A percentile compares a stretch with the other conserved stretches of the same genome.
These are phyloP conservation scores for Puma concolor DNA, from an alignment of 2,113 vertebrate species.

Conservation along the genomic window DNA sequence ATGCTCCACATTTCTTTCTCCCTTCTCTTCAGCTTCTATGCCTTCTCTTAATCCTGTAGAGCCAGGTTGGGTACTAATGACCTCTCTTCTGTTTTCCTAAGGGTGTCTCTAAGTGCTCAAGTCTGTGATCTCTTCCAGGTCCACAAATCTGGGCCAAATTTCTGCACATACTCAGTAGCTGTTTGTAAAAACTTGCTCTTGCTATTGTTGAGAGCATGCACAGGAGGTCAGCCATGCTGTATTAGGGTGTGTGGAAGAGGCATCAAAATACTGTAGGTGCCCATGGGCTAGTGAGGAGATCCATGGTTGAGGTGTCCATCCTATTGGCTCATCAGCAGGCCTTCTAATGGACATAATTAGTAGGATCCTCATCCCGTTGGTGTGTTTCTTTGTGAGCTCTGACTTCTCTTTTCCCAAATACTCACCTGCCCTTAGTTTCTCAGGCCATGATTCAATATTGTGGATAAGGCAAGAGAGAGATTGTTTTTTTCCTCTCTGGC, in stretches of 20 bases:
- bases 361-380: not conserved
- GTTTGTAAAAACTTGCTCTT: not conserved
- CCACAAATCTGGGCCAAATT: not conserved
- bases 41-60: not conserved
- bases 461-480: not conserved
- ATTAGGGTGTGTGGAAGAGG: not conserved
- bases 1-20: not conserved
- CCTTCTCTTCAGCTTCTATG: not conserved
- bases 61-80: not conserved
- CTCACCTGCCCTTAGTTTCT: not conserved
- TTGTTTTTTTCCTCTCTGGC: not conserved
- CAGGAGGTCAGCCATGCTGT: not conserved
- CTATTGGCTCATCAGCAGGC: not conserved
- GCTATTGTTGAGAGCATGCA: not conserved
- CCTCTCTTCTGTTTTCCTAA: not conserved
- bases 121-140: not conserved
- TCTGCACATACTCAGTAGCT: not conserved
- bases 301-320: not conserved
- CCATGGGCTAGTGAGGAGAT: not conserved
- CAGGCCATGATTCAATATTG: not conserved
- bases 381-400: not conserved
- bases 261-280: too few species aligned
- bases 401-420: not conserved
- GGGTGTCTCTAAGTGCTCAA: not conserved
- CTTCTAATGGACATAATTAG: not conserved